These are phyloP conservation scores for Drosophila parabipectinata DNA, from an alignment of 1,140 invertebrate genomes.

Conservation along the genomic window DNA sequence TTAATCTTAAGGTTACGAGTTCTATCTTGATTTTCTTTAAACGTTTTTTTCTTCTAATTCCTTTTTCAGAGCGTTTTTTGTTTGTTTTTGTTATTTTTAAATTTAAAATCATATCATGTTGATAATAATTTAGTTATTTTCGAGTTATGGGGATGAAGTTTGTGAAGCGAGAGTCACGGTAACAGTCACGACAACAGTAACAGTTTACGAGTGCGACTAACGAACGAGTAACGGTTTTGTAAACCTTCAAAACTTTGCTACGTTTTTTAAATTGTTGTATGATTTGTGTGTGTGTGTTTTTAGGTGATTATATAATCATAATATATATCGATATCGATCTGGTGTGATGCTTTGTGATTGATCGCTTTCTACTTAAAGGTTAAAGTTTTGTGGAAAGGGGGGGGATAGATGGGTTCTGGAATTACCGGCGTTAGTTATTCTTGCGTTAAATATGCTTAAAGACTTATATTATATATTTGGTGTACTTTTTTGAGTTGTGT, in stretches of 20 bases:
- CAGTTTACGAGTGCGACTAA: constrained; percentile 47
- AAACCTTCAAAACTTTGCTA: constrained; percentile 53
- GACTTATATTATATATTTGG: constrained; percentile 55
- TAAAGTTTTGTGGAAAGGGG: constrained; percentile 3
- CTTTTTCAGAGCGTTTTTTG: constrained; percentile 3
- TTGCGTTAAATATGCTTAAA: constrained; percentile 52
- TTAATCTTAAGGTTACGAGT: constrained; percentile 48
- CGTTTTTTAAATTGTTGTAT: constrained; percentile 9
- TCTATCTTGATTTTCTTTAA: constrained; percentile 14
- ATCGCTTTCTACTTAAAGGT: constrained; percentile 41
- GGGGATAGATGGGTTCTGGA: constrained; percentile 25
- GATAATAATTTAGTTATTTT: constrained; percentile 38
- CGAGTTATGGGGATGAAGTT: constrained; percentile 30
- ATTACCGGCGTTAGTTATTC: constrained; percentile 28
- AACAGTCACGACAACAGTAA: constrained; percentile 46
- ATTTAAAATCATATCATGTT: constrained; percentile 35
- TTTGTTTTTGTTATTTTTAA: not conserved
- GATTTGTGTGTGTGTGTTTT: constrained; percentile 2
- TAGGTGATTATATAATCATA: constrained; percentile 39
- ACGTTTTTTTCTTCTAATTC: not conserved
- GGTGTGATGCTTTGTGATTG: constrained; percentile 43
- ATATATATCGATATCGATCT: constrained; percentile 42
- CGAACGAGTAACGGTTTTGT: constrained; percentile 50
- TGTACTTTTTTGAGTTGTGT: constrained; percentile 54
- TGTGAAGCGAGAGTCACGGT: constrained; percentile 45